Base-by-base conservation (phyloP, 2,888 invertebrate species). In the Drosophila cracens region DNA sequence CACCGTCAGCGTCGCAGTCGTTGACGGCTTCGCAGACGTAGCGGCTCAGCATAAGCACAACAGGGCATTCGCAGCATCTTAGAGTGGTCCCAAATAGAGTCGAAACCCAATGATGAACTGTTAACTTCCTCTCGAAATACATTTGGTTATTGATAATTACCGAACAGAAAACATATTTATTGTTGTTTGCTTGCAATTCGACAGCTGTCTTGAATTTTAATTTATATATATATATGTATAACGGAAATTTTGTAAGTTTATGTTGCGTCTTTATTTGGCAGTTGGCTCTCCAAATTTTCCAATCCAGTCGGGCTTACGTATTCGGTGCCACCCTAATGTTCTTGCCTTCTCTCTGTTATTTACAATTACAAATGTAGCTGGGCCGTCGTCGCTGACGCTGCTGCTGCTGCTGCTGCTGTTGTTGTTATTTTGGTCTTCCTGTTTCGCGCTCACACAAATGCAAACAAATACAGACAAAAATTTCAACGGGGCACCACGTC, bases 361-460 rank as follows among this genome's bases (percentile, higher is more conserved):
- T 79, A 84, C 79, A 87, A 82, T 77, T 77, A 83, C 85, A 76
- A 59, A 69, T 43, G 43, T 43, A 57, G 76, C 63, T 56, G 56
- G 63, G 65, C 38, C 46, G 54, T 27, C 51, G 62, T 34, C 40
- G 68, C 27, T 57, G 66, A n/a, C 29, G 43, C 43, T 49, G 64
- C 59, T 31, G 54, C 43, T 68, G 64, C 59, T 31, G 54, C 43
- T 68, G 53, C 27, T 74, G 68, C 48, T 74, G 57, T 76, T 79
- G 75, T 76, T 80, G 67, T 80, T 76, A 69, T 82, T 74, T 72
- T 74, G 70, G 81, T 86, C 76, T 85, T 88, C 79, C 87, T 88
- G 83, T 83, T 86, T 85, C 71, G 66, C 73, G 63, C 81, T 81
- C 64, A 67, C 57, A 62, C 73, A 81, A 79, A 82, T 67, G 74